Evolutionary conservation across 2,797 vertebrate genomes (phyloP).

Genomic region (Oreortyx pictus): DNA sequence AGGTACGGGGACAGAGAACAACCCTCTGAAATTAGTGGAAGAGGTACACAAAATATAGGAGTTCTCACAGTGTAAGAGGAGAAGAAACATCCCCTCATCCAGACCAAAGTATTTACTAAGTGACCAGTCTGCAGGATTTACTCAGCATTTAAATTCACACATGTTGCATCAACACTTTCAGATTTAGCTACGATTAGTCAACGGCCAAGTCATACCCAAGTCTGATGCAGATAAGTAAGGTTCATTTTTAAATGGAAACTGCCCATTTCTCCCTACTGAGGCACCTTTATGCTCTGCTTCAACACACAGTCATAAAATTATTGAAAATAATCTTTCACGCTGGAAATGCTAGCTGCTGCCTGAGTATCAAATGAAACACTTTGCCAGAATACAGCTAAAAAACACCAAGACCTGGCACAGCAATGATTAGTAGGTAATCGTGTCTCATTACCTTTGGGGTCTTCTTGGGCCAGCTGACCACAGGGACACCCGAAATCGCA

Average conservation of each 20-base stretch:
- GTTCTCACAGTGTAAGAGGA: background rate
- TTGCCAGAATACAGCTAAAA: background rate
- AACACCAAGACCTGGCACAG: background rate
- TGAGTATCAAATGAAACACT: background rate
- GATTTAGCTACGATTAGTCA: background rate
- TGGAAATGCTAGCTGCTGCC: background rate
- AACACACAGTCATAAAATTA: background rate
- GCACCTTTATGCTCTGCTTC: background rate
- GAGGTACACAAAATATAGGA: background rate
- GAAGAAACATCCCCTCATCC: background rate
- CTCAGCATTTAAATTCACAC: background rate
- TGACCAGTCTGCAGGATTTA: background rate
- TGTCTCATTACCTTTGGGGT: conserved; percentile 85
- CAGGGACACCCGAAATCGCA: conserved; percentile 91
- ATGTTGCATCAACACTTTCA: background rate
- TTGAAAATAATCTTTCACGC: background rate
- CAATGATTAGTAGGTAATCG: background rate
- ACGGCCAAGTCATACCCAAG: background rate
- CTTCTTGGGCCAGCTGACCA: conserved; percentile 95
- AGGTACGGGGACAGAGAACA: background rate
- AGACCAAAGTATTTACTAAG: background rate
- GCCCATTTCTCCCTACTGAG: background rate
- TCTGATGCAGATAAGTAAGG: background rate
- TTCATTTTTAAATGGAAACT: background rate
- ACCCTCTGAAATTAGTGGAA: background rate